phyloP scores from a whole-genome alignment of 2,888 invertebrate genomes.

The Ceraclea dissimilis region DNA sequence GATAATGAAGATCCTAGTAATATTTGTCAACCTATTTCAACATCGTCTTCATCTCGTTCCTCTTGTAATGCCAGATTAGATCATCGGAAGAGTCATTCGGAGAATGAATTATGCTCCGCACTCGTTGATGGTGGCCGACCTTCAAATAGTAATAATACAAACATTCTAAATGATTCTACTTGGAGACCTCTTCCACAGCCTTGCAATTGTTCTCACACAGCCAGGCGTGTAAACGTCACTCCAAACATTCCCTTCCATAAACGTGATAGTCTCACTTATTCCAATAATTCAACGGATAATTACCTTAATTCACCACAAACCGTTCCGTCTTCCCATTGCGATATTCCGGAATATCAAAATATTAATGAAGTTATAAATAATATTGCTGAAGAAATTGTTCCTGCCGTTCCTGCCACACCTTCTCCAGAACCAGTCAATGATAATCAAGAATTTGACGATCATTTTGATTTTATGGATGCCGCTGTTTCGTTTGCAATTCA shows the following conservation, averaged over 20 bases:
- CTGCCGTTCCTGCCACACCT: neutral
- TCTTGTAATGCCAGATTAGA: neutral
- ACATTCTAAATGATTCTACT: neutral
- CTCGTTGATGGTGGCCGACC: neutral
- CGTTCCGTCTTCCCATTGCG: neutral
- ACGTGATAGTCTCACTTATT: conserved; percentile 10
- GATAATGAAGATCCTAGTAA: neutral
- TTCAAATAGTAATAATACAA: neutral
- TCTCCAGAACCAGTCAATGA: conserved; percentile 4
- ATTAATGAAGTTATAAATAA: neutral
- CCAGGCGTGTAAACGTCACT: conserved; percentile 3
- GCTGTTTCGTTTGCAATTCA: conserved; percentile 70
- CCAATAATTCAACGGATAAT: neutral
- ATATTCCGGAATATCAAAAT: neutral
- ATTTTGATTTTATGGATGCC: conserved; percentile 57
- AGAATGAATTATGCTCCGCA: neutral
- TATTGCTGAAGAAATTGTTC: neutral
- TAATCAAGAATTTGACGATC: conserved; percentile 28
- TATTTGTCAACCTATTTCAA: neutral
- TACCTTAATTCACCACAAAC: neutral
- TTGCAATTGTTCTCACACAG: conserved; percentile 17
- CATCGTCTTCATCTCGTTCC: neutral
- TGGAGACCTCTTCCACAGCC: conserved; percentile 15
- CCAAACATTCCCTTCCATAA: conserved; percentile 18
- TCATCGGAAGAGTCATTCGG: neutral